Evolutionary conservation across 2,797 vertebrate genomes (phyloP).

Genomic region (Peromyscus eremicus): DNA sequence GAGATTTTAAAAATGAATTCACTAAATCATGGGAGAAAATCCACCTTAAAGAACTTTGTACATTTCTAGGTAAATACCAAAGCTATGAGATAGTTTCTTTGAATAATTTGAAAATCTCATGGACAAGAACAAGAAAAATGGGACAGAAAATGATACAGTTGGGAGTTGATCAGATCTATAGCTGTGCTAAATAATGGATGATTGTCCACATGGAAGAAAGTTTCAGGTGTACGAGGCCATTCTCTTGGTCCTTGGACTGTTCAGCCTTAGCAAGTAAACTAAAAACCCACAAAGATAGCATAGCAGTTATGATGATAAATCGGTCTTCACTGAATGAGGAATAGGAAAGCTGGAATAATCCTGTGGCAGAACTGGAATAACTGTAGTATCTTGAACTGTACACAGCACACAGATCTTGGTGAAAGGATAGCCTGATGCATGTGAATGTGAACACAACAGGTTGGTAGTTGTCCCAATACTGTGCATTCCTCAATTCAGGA

Average conservation of each 20-base stretch:
- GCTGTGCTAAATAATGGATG: constrained; percentile 62
- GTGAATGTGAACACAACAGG: not conserved
- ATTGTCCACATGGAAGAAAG: constrained; percentile 41
- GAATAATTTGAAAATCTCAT: not conserved
- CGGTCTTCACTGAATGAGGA: not conserved
- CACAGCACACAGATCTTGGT: too few species aligned
- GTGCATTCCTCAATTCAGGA: not conserved
- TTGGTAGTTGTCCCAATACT: not conserved
- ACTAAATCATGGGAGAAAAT: not conserved
- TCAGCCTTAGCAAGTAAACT: not conserved
- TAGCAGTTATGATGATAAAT: not conserved
- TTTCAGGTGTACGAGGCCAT: not conserved
- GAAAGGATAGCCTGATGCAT: not conserved
- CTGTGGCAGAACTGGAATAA: not conserved
- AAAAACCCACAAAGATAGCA: not conserved
- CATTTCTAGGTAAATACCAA: not conserved
- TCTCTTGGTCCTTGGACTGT: not conserved
- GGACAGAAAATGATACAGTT: not conserved
- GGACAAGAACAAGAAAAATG: not conserved
- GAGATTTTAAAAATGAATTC: not conserved
- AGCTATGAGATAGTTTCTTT: not conserved
- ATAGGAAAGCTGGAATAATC: not conserved
- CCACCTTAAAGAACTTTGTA: not conserved
- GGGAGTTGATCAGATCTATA: constrained; percentile 2
- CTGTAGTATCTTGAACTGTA: not conserved